Evolutionary conservation across 2,113 vertebrate species (phyloP).

Genomic region (Polypterus bichir): DNA sequence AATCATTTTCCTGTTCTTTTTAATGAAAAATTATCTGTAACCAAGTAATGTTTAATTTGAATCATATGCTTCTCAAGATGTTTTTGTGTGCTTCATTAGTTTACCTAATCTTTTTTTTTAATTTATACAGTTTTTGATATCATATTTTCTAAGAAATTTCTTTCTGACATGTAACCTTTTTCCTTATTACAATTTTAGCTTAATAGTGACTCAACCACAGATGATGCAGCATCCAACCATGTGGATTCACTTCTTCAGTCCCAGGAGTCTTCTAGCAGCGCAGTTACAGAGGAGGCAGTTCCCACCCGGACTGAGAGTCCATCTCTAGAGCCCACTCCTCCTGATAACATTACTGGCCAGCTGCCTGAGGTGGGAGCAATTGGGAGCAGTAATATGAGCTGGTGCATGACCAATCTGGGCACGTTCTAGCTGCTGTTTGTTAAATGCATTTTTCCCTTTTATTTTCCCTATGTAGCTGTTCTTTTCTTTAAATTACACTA

Average conservation of each 20-base stretch:
- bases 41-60: too few species aligned
- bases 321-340: conserved; percentile 71
- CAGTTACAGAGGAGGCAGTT: conserved; percentile 66
- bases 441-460: conserved; percentile 34
- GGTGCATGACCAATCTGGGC: conserved; percentile 71
- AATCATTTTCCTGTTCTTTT: too few species aligned
- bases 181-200: conserved; percentile 47
- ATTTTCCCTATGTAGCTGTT: background rate
- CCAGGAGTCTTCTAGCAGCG: conserved; percentile 77
- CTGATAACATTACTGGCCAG: conserved; percentile 91
- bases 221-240: conserved; percentile 71
- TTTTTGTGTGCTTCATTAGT: too few species aligned
- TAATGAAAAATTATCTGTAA: too few species aligned
- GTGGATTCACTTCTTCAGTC: conserved; percentile 74
- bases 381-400: conserved; percentile 56
- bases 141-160: too few species aligned
- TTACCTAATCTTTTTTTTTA: too few species aligned
- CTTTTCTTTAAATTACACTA: too few species aligned
- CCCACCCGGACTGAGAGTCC: conserved; percentile 69
- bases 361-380: conserved; percentile 96
- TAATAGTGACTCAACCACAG: conserved; percentile 69
- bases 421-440: conserved; percentile 60
- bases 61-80: too few species aligned
- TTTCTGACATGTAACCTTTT: background rate
- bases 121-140: too few species aligned